These are phyloP conservation scores for Daboia siamensis DNA, from an alignment of 2,113 vertebrate species.

Conservation along the genomic window DNA sequence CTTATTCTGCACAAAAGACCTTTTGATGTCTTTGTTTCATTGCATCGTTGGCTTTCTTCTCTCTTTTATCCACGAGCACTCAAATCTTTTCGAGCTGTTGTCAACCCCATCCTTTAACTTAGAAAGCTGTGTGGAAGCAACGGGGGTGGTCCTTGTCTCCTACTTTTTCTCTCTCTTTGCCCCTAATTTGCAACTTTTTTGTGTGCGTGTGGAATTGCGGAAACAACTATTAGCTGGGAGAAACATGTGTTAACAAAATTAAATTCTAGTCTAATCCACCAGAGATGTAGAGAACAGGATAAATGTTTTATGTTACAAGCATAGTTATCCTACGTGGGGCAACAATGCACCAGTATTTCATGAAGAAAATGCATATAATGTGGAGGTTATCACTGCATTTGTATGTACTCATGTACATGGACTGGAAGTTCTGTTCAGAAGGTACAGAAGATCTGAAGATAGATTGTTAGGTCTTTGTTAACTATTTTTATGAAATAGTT, in stretches of 20 bases:
- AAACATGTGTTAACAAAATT: background rate
- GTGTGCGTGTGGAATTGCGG: background rate
- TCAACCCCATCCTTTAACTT: background rate
- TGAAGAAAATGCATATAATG: background rate
- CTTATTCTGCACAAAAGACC: conserved; percentile 6
- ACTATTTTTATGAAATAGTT: background rate
- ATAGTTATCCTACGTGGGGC: too few relatives aligned
- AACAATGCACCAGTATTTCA: background rate
- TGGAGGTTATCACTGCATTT: background rate
- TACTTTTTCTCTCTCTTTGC: background rate
- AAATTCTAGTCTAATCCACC: background rate
- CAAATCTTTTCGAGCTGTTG: background rate
- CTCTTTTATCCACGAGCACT: background rate
- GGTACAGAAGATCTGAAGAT: background rate
- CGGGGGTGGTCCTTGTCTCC: background rate
- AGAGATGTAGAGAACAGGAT: background rate
- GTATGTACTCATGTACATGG: background rate
- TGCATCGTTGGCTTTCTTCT: background rate
- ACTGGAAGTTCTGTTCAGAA: background rate
- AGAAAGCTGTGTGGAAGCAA: background rate
- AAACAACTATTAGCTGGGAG: background rate
- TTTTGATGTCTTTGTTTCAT: conserved; percentile 9
- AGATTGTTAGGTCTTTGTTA: background rate
- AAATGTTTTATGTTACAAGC: background rate
- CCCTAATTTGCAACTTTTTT: background rate